Percentiles rank a stretch among this genome's conserved stretches.
Conservation (phyloP, 2,888 invertebrate genomes). For the Cordylochernes scorpioides region DNA sequence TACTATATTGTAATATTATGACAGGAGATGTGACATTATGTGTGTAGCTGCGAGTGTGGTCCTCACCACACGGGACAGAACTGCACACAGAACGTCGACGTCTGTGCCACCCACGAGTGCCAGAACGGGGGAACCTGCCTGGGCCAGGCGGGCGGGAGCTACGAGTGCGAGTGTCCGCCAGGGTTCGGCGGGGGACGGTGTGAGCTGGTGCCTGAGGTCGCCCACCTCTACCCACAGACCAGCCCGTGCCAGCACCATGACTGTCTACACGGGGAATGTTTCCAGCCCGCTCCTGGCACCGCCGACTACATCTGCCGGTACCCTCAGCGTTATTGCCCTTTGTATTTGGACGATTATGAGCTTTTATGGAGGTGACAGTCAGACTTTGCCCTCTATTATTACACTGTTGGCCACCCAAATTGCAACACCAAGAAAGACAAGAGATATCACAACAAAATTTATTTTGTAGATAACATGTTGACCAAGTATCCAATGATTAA, state of each 20-base stretch:
- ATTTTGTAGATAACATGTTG: too few species aligned
- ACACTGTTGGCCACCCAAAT: too few species aligned
- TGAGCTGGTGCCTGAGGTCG: conserved; percentile 64
- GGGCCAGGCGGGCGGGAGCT: conserved; percentile 84
- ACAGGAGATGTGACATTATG: too few species aligned
- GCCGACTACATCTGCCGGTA: conserved; percentile 73
- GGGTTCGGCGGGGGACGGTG: conserved; percentile 78
- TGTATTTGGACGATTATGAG: too few species aligned
- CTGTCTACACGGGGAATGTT: conserved; percentile 87
- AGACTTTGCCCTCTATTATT: too few species aligned
- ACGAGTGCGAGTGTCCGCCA: conserved; percentile 55
- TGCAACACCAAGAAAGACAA: too few species aligned
- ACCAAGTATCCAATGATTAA: too few species aligned
- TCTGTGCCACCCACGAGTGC: conserved; percentile 79
- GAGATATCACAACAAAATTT: too few species aligned
- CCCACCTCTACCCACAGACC: conserved; percentile 51
- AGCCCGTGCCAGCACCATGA: conserved; percentile 84
- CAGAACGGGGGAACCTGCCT: conserved; percentile 82
- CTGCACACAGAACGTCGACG: conserved; percentile 77
- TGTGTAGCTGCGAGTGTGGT: conserved; percentile 27
- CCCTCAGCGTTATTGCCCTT: too few species aligned
- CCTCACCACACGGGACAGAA: conserved; percentile 66
- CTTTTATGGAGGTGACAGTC: too few species aligned
- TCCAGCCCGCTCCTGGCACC: conserved; percentile 51
- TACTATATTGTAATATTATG: too few species aligned